These are phyloP conservation scores for Pammene aurita DNA, from an alignment of 2,888 invertebrate genomes.

Conservation along the genomic window DNA sequence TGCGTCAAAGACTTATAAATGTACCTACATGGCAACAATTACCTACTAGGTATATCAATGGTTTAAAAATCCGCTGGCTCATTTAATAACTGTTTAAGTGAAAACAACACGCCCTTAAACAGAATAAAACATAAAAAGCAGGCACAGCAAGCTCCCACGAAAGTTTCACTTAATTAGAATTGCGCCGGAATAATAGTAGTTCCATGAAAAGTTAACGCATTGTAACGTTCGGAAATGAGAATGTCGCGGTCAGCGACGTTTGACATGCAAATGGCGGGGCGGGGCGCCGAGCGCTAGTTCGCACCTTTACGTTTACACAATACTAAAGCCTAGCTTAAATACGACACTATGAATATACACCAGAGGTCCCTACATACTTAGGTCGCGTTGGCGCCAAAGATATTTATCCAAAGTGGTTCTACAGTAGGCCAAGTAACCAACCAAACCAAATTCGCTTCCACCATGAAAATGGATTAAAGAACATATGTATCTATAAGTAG, in stretches of 20 bases:
- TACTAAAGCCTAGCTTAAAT: slow-evolving; percentile 22
- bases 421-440: too few relatives aligned
- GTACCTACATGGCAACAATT: too few relatives aligned
- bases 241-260: slow-evolving; percentile 67
- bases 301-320: slow-evolving; percentile 28
- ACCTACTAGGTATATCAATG: neutral
- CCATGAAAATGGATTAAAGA: too few relatives aligned
- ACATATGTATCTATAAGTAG: too few relatives aligned
- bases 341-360: neutral
- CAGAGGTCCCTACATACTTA: neutral
- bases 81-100: neutral
- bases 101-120: neutral
- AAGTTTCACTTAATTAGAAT: slow-evolving; percentile 49
- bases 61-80: slow-evolving; percentile 1
- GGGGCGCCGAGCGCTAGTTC: slow-evolving; percentile 40
- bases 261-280: slow-evolving; percentile 69
- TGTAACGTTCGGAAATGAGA: slow-evolving; percentile 65
- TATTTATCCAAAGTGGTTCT: too few relatives aligned
- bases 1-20: too few relatives aligned
- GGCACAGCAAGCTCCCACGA: slow-evolving; percentile 27
- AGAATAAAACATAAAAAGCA: slow-evolving; percentile 17
- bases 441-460: too few relatives aligned
- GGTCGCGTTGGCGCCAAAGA: neutral
- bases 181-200: slow-evolving; percentile 51
- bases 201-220: slow-evolving; percentile 55